These are phyloP conservation scores for Mantis religiosa DNA, from an alignment of 2,888 invertebrate species.

Conservation along the genomic window DNA sequence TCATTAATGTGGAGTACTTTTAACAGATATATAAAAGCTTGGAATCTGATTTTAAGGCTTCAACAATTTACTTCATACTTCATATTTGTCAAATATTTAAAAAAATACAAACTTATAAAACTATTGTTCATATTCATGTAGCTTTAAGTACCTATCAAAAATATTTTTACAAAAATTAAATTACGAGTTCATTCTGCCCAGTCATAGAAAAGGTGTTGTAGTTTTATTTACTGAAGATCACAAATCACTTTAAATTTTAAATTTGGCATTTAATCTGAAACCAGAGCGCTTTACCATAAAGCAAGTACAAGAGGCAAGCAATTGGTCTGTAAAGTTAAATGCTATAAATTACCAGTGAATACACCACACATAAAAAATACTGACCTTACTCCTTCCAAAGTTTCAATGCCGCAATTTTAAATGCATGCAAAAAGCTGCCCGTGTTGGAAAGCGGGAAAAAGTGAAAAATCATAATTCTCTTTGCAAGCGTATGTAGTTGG, in stretches of 20 bases:
- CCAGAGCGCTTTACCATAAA: not conserved
- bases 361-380: not conserved
- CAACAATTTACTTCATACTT: no score
- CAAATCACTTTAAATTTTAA: not conserved
- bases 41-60: no score
- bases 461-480: not conserved
- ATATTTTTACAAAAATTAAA: no score
- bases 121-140: no score
- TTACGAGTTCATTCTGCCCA: no score
- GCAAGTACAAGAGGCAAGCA: not conserved
- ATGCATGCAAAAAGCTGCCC: not conserved
- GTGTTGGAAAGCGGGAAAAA: not conserved
- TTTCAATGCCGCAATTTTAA: not conserved
- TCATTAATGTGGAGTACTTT: no score
- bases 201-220: no score
- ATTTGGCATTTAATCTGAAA: not conserved
- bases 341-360: not conserved
- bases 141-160: no score
- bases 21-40: no score
- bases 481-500: not conserved
- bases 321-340: not conserved
- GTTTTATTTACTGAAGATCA: no score
- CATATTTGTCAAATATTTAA: no score
- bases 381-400: not conserved
- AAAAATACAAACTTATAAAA: no score